Conservation (phyloP, 64 coral and sea anemone genomes). For the Pocillopora verrucosa region DNA sequence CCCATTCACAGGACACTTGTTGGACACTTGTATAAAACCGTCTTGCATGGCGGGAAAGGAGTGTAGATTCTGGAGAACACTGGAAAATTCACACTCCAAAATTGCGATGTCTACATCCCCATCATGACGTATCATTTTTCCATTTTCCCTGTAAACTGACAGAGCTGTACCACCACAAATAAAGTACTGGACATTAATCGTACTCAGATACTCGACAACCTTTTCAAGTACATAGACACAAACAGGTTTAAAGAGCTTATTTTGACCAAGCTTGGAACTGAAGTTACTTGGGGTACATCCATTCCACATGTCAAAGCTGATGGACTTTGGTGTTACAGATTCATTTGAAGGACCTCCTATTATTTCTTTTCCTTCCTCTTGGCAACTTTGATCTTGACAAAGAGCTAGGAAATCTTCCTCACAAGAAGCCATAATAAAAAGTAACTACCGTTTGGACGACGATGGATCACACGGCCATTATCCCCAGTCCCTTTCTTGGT, state of each 20-base stretch:
- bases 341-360: neutral
- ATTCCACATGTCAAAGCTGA: slow-evolving; percentile 39
- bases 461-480: too few species aligned
- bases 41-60: neutral
- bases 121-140: slow-evolving; percentile 19
- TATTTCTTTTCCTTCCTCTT: neutral
- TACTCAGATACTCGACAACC: slow-evolving; percentile 2
- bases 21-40: neutral
- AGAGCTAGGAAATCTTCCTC: neutral
- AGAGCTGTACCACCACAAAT: slow-evolving; percentile 30
- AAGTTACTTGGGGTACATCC: slow-evolving; percentile 8
- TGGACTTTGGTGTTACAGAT: neutral
- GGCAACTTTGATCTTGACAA: neutral
- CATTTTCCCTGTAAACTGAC: slow-evolving; percentile 16
- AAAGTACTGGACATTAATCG: neutral
- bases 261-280: slow-evolving; percentile 1
- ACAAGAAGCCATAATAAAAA: neutral
- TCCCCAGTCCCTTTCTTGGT: too few species aligned
- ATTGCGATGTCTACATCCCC: slow-evolving; percentile 13
- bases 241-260: slow-evolving; percentile 8
- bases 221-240: slow-evolving; percentile 17
- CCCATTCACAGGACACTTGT: slow-evolving; percentile 3
- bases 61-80: neutral
- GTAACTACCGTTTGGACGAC: too few species aligned
- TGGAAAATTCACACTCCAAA: slow-evolving; percentile 3